Base-by-base conservation (phyloP, 30 jellyfish, hydroid and myxozoan genomes). In the Catostylus mosaicus region DNA sequence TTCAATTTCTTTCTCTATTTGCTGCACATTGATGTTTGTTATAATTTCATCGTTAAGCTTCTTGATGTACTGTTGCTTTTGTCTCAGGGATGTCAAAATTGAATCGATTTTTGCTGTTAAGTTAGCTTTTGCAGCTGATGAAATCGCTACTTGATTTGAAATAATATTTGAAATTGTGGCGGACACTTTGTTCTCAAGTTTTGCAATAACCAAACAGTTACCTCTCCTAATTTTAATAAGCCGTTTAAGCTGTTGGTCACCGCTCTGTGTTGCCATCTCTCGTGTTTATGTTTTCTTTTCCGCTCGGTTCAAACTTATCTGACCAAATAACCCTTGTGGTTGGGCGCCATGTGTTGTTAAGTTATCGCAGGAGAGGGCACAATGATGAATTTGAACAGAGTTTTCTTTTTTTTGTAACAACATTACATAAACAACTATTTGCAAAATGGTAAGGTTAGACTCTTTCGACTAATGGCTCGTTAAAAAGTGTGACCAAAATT, bases 21-120 rank as follows among this genome's bases (percentile, higher is more conserved):
- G 67, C 54, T 46, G 59, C 30, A 47, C 20, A 3, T 33, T 29
- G 2, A 73, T 43, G 27, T 56, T 75, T 35, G 52, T 65, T 6
- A 75, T 57, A 2, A 75, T 75, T 31, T 75, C 35, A 73, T 75
- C 87, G 66, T 75, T 77, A 20, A 75, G 35, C 40, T 52, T 45
- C 48, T 46, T 75, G 19, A 75, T 34, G 64, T 0, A 52, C 31
- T 35, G 26, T 46, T 75, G 87, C 36, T 75, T 75, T 27, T 54
- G 76, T 33, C 33, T 24, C 46, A 52, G 63, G 22, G 77, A 52
- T 24, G 30, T 36, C 34, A 77, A 59, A 75, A 75, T 75, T 10
- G 87, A 75, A 50, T 75, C 30, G 63, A 75, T n/a, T 33, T 77
- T 77, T 19, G 63, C 77, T 16, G 73, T 9, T 11, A 75, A 77